Conservation (phyloP, 1,140 invertebrate genomes). For the Hylyphantes graminicola region DNA sequence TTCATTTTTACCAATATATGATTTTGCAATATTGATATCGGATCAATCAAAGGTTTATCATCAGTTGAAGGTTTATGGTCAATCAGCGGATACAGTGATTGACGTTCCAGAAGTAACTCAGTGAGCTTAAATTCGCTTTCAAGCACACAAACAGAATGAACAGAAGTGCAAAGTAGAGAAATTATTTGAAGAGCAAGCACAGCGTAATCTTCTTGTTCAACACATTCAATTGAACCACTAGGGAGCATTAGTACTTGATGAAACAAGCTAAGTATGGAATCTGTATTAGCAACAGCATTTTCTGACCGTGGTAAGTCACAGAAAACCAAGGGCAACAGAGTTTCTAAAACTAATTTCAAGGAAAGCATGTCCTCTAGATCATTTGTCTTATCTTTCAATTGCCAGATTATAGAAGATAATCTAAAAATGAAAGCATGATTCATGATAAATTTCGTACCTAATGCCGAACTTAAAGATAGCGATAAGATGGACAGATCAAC, state of each 20-base stretch:
- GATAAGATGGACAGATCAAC: slow-evolving; percentile 20
- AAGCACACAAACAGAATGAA: slow-evolving; percentile 36
- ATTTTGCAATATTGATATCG: slow-evolving; percentile 32
- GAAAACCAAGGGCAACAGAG: slow-evolving; percentile 35
- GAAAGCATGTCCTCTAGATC: neutral
- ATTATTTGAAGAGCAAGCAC: slow-evolving; percentile 33
- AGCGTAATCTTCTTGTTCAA: slow-evolving; percentile 13
- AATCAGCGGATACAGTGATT: neutral
- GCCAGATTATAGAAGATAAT: slow-evolving; percentile 43
- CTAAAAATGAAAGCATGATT: slow-evolving; percentile 30
- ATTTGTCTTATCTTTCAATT: slow-evolving; percentile 29
- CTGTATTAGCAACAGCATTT: neutral
- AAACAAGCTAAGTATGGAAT: slow-evolving; percentile 10
- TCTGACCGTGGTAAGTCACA: slow-evolving; percentile 14
- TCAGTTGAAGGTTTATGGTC: neutral
- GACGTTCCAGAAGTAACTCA: slow-evolving; percentile 18
- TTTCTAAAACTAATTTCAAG: slow-evolving; percentile 14
- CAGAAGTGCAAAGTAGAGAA: slow-evolving; percentile 12
- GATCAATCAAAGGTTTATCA: slow-evolving; percentile 27
- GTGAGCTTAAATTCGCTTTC: slow-evolving; percentile 1
- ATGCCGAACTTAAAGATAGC: slow-evolving; percentile 2
- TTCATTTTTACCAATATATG: slow-evolving; percentile 40
- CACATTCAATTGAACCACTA: slow-evolving; percentile 2
- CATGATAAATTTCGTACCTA: neutral
- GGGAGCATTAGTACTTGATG: slow-evolving; percentile 36